These are phyloP conservation scores for Saimiri boliviensis DNA, from an alignment of 2,113 vertebrate genomes.

Conservation along the genomic window DNA sequence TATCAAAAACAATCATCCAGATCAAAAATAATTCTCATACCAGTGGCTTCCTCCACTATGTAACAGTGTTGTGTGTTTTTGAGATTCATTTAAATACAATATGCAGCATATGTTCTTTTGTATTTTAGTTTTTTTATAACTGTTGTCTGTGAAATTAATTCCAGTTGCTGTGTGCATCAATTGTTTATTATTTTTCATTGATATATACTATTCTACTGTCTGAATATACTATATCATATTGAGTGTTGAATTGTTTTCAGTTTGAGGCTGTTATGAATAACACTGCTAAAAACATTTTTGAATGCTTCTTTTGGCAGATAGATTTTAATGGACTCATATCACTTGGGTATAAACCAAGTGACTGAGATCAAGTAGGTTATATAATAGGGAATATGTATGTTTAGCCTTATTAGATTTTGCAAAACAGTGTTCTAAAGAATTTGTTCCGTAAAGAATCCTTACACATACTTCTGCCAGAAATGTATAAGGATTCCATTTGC, in stretches of 20 bases:
- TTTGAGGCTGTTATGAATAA: not conserved
- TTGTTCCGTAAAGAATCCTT: too few species aligned
- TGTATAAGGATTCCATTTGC: not conserved
- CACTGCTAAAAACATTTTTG: not conserved
- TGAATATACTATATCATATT: not conserved
- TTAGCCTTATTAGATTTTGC: not conserved
- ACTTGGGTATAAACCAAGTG: not conserved
- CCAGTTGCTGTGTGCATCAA: not conserved
- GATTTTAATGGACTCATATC: not conserved
- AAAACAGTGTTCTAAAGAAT: not conserved
- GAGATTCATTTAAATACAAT: not conserved
- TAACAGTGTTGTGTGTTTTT: not conserved
- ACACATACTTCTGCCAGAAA: not conserved
- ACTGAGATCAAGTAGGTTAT: not conserved
- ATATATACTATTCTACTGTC: not conserved
- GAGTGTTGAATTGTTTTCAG: not conserved
- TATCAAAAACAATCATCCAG: not conserved
- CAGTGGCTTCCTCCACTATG: not conserved
- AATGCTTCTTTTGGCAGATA: not conserved
- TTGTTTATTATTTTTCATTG: not conserved
- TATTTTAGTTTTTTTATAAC: not conserved
- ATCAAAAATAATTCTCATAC: not conserved
- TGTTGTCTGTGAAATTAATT: not conserved
- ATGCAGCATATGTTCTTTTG: not conserved
- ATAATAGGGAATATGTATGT: not conserved